These are phyloP conservation scores for Mirza zaza DNA, from an alignment of 2,113 vertebrate genomes.

Conservation along the genomic window DNA sequence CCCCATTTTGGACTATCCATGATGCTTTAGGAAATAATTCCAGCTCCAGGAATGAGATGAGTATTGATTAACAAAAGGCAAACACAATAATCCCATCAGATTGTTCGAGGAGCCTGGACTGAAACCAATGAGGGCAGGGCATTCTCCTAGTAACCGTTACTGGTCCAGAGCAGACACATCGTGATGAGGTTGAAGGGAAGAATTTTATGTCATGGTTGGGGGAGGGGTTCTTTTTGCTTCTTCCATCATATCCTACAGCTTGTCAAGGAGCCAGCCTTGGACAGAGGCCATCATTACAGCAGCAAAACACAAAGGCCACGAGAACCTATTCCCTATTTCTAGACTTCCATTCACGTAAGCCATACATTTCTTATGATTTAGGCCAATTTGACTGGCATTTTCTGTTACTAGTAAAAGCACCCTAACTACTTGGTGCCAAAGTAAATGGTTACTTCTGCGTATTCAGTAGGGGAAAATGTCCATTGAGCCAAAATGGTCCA, in stretches of 20 bases:
- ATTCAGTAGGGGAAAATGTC: neutral
- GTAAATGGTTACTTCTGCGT: neutral
- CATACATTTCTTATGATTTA: neutral
- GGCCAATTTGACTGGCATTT: neutral
- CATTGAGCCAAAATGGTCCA: neutral
- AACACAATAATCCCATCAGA: neutral
- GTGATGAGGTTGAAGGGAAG: neutral
- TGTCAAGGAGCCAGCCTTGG: neutral
- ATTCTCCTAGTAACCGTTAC: neutral
- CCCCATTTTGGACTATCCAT: neutral
- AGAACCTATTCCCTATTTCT: neutral
- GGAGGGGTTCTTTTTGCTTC: neutral
- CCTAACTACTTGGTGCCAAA: neutral
- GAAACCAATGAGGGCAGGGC: neutral
- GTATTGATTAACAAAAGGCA: neutral
- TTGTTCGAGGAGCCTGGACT: neutral
- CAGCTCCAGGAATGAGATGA: neutral
- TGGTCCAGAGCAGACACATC: neutral
- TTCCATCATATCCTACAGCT: neutral
- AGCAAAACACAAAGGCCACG: neutral
- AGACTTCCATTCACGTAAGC: neutral
- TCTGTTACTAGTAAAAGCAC: neutral
- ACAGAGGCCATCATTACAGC: neutral
- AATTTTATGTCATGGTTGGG: neutral
- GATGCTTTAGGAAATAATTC: neutral